Evolutionary conservation across 2,113 vertebrate species (phyloP), one percentile per base, ranked within the genome.

Genomic region (Cyprinodon brontotheroides): DNA sequence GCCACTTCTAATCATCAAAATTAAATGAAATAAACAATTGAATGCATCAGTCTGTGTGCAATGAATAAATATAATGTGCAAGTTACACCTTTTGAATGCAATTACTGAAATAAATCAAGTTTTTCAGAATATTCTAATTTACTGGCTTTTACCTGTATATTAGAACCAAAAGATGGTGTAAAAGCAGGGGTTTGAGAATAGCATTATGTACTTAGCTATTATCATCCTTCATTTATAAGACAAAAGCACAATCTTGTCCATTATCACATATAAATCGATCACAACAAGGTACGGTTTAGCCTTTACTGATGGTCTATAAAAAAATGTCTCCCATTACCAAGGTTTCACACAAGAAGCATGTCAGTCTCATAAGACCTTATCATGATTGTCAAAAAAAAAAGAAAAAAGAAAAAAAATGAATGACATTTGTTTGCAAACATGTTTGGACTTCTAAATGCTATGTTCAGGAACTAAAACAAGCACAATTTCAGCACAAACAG

Each of bases 171-270:
- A 62, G 10, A 10, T 14, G 14, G 13, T 39, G 14, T 61, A 73
- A 60, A 41, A 15, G 2, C 36, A 9, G n/a, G 2, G 5, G 40
- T 61, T 70, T 61, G 38, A 70, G 37, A 38, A 57, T 59, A 50
- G 4, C 11, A 7, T 39, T 6, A 60, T 14, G 57, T 29, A 14
- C 11, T 40, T 64, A 11, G 3, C 29, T 17, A 3, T 64, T 15
- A 36, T 17, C 38, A 62, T 62, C 37, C 17, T 41, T 71, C 65
- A 76, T 68, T 71, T 60, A 70, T 67, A 12, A 13, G 47, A 40
- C 61, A 29, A 82, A 36, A 0, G 40, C 70, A 78, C 72, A 70
- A n/a, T 48, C 65, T 38, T 22, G 7, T 22, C 62, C 48, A 62
- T 14, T 63, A 68, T 43, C 67, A 38, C 40, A 29, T 36, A 50